Base-by-base conservation (phyloP, 2,888 invertebrate genomes). In the Gymnosoma rotundatum region DNA sequence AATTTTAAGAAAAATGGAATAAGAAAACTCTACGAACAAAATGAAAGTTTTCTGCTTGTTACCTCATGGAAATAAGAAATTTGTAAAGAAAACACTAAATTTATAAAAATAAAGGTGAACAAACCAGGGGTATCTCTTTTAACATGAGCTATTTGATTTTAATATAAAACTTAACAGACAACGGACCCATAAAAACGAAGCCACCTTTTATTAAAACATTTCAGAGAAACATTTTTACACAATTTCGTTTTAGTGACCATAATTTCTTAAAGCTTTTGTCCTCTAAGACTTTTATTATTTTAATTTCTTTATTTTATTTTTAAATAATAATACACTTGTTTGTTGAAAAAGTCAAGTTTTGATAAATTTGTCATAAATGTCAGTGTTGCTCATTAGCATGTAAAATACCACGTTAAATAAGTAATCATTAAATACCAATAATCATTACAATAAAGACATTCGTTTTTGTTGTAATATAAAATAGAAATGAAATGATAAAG, bases 371-470 rank as follows among this genome's bases (percentile, higher is more conserved):
- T 66, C 66, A 74, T 81, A 74, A 81, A 84, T 66, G 74, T 81
- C 78, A 84, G 54, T 70, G 60, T 74, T 74, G 63, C 50, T 78
- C 78, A 81, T 81, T 84, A 78, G 54, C 9, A 64, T 70, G 78
- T 84, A 56, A 78, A 83, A 78, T 80, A 78, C 79, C 61, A 72
- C 72, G 56, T 38, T 36, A 12, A 20, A 50, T 64, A 50, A 20
- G 36, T 73, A 42, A 78, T 54, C 20, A 66, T 72, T 79, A 73
- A 67, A 32, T 66, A 80, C 42, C 16, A 50, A 8, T 42, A 14
- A 80, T 45, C 73, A 76, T 82, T 42, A 82, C 36, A 64, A 75
- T 58, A 74, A 45, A 54, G 50, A 52, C 42, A 52, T 74, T 67
- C 42, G 72, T 32, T 32, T 32, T 7, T 25, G 5, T 7, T 25